Evolutionary conservation across 2,113 vertebrate species (phyloP).

Genomic region (Pelvicachromis taeniatus): DNA sequence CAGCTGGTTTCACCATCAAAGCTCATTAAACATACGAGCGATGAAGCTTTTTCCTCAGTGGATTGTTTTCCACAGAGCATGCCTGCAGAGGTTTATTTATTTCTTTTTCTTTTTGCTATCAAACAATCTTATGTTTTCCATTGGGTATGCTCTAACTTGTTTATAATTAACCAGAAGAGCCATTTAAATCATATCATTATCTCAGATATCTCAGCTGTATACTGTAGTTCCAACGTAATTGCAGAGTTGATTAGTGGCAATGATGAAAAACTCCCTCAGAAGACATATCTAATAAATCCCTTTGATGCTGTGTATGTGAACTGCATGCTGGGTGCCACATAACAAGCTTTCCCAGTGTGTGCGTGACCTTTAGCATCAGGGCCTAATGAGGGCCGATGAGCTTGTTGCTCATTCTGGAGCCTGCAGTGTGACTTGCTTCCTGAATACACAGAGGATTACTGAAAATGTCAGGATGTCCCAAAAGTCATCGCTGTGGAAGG

Average conservation of each 20-base stretch:
- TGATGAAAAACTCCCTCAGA: conserved; percentile 23
- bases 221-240: background rate
- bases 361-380: conserved; percentile 53
- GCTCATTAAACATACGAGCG: background rate
- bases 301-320: background rate
- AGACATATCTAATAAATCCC: conserved; percentile 46
- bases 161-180: background rate
- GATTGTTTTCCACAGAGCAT: background rate
- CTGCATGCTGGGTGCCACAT: background rate
- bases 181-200: background rate
- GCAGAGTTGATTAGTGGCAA: background rate
- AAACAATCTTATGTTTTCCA: background rate
- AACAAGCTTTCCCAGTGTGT: conserved; percentile 33
- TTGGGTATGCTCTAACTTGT: background rate
- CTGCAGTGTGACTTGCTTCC: background rate
- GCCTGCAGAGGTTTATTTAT: background rate
- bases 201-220: background rate
- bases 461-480: conserved; percentile 36
- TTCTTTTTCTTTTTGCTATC: background rate
- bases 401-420: background rate
- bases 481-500: background rate
- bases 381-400: conserved; percentile 45
- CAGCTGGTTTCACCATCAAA: background rate
- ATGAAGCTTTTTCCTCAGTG: background rate
- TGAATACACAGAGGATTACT: background rate